A percentile compares a stretch with the other conserved stretches of the same genome.
Evolutionary conservation across 92 coral and sea anemone species (phyloP).

Genomic region (Actinernus sp.): DNA sequence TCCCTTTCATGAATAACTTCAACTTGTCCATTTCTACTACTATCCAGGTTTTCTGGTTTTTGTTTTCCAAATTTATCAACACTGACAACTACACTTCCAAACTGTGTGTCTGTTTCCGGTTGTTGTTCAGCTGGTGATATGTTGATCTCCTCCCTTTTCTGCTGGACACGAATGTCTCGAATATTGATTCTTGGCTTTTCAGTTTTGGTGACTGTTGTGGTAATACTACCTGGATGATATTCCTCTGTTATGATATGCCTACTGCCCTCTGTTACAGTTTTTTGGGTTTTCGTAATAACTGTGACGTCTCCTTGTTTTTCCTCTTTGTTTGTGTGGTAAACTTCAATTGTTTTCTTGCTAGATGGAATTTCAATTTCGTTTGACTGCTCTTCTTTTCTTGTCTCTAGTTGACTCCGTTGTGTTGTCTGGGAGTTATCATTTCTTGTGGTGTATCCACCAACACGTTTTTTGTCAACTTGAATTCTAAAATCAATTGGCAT

Average conservation of each 20-base stretch:
- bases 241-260: neutral
- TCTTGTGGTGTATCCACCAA: too few relatives aligned
- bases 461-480: too few relatives aligned
- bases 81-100: neutral
- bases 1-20: too few relatives aligned
- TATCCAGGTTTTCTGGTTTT: too few relatives aligned
- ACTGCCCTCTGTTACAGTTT: constrained; percentile 1
- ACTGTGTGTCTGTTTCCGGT: neutral
- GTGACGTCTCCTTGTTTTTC: constrained; percentile 12
- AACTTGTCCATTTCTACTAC: too few relatives aligned
- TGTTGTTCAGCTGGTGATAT: too few relatives aligned
- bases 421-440: too few relatives aligned
- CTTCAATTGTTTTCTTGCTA: neutral
- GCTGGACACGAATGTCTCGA: neutral
- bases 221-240: neutral
- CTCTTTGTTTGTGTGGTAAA: neutral
- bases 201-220: neutral
- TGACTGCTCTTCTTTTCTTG: neutral
- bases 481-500: too few relatives aligned
- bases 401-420: too few relatives aligned
- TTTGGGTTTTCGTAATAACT: constrained; percentile 2
- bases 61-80: too few relatives aligned
- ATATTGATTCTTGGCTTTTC: constrained; percentile 4
- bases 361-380: neutral
- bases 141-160: too few relatives aligned